These are phyloP conservation scores for Knipowitschia caucasica DNA, from an alignment of 2,797 vertebrate genomes.

Conservation along the genomic window DNA sequence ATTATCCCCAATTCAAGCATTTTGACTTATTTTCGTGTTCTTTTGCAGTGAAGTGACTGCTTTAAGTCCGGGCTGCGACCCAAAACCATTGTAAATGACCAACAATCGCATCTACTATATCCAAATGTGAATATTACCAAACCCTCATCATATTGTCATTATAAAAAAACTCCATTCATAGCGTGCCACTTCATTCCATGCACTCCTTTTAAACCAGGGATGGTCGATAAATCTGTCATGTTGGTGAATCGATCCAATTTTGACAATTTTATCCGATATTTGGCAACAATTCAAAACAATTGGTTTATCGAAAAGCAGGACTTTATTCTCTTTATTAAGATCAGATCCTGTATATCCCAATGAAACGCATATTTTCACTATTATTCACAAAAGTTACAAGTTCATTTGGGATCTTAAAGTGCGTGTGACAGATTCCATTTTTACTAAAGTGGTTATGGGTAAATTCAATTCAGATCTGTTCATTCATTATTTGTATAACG, in stretches of 20 bases:
- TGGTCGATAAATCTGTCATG: neutral
- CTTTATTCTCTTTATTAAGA: too few relatives aligned
- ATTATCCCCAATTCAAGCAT: too few relatives aligned
- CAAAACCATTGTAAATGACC: slow-evolving; percentile 61
- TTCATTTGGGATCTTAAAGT: too few relatives aligned
- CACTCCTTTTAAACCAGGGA: slow-evolving; percentile 25
- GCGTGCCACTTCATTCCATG: slow-evolving; percentile 44
- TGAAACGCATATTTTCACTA: too few relatives aligned
- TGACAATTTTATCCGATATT: slow-evolving; percentile 1
- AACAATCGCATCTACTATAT: slow-evolving; percentile 48
- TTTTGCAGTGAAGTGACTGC: slow-evolving; percentile 58
- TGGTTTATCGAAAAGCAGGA: too few relatives aligned
- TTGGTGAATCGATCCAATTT: neutral
- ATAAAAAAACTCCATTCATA: slow-evolving; percentile 37
- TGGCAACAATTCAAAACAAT: slow-evolving; percentile 2
- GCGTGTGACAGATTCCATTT: too few relatives aligned
- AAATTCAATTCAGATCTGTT: too few relatives aligned
- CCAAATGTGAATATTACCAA: slow-evolving; percentile 59
- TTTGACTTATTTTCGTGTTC: too few relatives aligned
- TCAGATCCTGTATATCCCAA: too few relatives aligned
- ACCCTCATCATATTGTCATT: slow-evolving; percentile 35
- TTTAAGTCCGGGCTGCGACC: slow-evolving; percentile 44
- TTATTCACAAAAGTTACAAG: too few relatives aligned
- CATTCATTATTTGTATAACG: too few relatives aligned
- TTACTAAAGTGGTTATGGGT: too few relatives aligned